Percentiles rank a stretch among this genome's conserved stretches.
These are phyloP conservation scores for Petrocephalus zakoni DNA, from an alignment of 2,113 vertebrate genomes.

Conservation along the genomic window DNA sequence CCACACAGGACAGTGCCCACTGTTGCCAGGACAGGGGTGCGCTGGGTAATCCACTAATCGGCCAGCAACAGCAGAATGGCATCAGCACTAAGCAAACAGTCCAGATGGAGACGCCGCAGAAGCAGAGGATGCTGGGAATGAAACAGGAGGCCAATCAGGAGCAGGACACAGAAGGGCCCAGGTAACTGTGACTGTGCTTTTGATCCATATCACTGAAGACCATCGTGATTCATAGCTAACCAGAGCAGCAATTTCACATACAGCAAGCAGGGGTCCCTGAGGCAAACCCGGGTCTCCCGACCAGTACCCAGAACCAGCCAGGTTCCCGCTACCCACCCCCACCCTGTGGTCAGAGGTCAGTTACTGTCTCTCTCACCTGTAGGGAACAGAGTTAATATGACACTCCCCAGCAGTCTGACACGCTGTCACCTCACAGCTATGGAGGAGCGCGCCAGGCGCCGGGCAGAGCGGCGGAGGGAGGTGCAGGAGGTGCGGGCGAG, in stretches of 20 bases:
- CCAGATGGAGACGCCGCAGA: slow-evolving; percentile 56
- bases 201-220: neutral
- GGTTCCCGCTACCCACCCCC: slow-evolving; percentile 40
- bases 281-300: slow-evolving; percentile 19
- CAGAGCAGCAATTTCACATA: slow-evolving; percentile 24
- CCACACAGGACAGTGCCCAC: slow-evolving; percentile 36
- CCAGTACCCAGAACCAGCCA: slow-evolving; percentile 31
- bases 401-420: neutral
- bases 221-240: slow-evolving; percentile 24
- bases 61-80: slow-evolving; percentile 62
- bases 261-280: slow-evolving; percentile 33
- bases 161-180: neutral
- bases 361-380: neutral
- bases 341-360: slow-evolving; percentile 77
- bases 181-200: neutral
- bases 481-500: slow-evolving; percentile 71
- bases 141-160: slow-evolving; percentile 48
- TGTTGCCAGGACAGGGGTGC: neutral
- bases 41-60: slow-evolving; percentile 51
- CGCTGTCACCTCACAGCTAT: slow-evolving; percentile 64
- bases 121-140: slow-evolving; percentile 56
- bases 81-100: slow-evolving; percentile 57
- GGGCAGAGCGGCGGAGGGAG: slow-evolving; percentile 69
- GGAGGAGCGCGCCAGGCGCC: slow-evolving; percentile 76
- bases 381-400: neutral